These are phyloP conservation scores for Pyrgilauda ruficollis DNA, from an alignment of 2,113 vertebrate species.

Conservation along the genomic window DNA sequence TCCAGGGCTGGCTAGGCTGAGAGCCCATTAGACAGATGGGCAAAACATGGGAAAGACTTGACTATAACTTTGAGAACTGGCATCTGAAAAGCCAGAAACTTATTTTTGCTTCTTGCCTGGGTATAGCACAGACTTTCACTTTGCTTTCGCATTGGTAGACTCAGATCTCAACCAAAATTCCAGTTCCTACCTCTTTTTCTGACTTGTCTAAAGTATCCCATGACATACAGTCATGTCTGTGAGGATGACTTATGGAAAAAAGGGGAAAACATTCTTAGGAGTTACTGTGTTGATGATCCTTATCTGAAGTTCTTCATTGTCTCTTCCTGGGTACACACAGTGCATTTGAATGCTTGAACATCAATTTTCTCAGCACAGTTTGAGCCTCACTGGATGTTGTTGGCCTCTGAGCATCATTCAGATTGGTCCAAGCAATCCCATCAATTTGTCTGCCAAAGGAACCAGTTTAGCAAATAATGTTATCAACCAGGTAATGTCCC, in stretches of 20 bases:
- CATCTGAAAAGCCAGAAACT: neutral
- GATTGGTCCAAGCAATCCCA: neutral
- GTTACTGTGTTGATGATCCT: neutral
- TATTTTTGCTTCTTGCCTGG: neutral
- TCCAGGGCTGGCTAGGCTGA: slow-evolving; percentile 5
- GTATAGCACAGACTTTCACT: neutral
- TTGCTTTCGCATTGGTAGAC: neutral
- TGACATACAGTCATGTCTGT: neutral
- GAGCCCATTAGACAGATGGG: slow-evolving; percentile 46
- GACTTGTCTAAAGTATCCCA: neutral
- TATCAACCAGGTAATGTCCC: neutral
- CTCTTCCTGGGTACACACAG: neutral
- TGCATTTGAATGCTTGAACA: neutral
- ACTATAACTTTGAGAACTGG: slow-evolving; percentile 1
- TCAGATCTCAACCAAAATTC: neutral
- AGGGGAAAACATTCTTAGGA: neutral
- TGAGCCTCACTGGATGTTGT: neutral
- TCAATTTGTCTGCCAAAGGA: neutral
- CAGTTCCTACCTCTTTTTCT: neutral
- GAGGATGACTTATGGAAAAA: neutral
- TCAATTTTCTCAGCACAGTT: neutral
- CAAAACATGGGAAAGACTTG: neutral
- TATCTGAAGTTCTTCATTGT: neutral
- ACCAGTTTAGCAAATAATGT: neutral
- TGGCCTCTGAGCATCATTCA: neutral